Evolutionary conservation across 2,888 invertebrate genomes (phyloP).

Genomic region (Nomada hirtipes): DNA sequence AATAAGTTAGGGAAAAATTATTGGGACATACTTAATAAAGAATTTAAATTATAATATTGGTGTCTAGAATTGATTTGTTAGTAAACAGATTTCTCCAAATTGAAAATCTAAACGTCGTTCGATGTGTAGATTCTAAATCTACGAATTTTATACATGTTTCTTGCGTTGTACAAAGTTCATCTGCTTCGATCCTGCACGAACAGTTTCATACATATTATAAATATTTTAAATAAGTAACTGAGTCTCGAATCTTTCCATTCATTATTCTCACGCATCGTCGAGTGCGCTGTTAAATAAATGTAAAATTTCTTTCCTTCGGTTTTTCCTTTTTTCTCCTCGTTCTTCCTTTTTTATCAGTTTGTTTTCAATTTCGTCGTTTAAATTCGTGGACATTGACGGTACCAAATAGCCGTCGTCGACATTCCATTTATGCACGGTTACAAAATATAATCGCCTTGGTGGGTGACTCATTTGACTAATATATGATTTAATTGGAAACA

Average conservation of each 20-base stretch:
- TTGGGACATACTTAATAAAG: background rate
- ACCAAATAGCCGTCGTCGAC: slow-evolving; percentile 31
- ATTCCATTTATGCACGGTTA: background rate
- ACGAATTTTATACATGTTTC: slow-evolving; percentile 6
- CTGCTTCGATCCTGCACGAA: slow-evolving; percentile 4
- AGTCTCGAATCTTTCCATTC: slow-evolving; percentile 43
- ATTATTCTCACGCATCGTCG: slow-evolving; percentile 33
- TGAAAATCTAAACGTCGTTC: slow-evolving; percentile 18
- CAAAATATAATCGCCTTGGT: background rate
- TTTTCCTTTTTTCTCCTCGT: background rate
- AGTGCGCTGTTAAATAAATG: slow-evolving; percentile 41
- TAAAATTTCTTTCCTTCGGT: slow-evolving; percentile 14
- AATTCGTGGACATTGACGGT: slow-evolving; percentile 44
- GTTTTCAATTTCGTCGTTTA: slow-evolving; percentile 18
- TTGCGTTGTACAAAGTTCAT: slow-evolving; percentile 25
- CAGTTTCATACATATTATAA: slow-evolving; percentile 23
- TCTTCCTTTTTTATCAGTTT: background rate
- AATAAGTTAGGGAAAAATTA: background rate
- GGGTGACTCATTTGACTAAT: background rate
- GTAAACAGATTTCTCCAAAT: too few relatives aligned
- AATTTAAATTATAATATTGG: slow-evolving; percentile 4
- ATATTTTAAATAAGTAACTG: slow-evolving; percentile 56
- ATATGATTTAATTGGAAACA: background rate
- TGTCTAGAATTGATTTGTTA: background rate
- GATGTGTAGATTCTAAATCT: slow-evolving; percentile 26